phyloP scores from a whole-genome alignment of 2,113 vertebrate genomes.

The rabbit (Oryctolagus cuniculus) region DNA sequence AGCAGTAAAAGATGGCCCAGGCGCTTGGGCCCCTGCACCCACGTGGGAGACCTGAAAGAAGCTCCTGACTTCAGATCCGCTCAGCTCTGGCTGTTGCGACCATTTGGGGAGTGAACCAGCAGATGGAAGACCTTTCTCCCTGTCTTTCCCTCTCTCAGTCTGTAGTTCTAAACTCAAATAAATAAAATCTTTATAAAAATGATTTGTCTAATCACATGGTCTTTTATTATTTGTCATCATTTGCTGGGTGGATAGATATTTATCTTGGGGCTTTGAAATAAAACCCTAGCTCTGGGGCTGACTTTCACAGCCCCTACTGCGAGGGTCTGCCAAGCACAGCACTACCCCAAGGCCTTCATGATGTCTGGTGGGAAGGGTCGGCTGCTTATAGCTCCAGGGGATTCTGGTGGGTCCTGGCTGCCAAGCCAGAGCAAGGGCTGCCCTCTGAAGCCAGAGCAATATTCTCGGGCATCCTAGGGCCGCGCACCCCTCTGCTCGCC shows the following conservation, averaged over 20 bases:
- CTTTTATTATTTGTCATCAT: background rate
- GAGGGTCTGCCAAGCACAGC: background rate
- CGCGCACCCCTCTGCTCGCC: background rate
- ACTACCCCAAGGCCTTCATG: background rate
- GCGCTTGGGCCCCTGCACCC: no score
- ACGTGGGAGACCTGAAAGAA: no score
- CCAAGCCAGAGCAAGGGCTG: background rate
- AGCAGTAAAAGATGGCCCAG: no score
- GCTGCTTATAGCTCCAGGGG: background rate
- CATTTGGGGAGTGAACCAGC: no score
- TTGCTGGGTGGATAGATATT: background rate
- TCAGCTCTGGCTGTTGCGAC: no score
- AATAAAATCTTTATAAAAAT: no score
- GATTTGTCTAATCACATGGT: background rate
- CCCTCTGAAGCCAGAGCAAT: background rate
- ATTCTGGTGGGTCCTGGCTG: no score
- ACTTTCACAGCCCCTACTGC: background rate
- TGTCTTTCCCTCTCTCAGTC: no score
- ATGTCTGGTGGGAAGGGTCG: background rate
- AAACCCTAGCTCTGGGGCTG: background rate
- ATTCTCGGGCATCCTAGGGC: background rate
- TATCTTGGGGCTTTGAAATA: background rate
- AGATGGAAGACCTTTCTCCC: no score
- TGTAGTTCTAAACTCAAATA: no score
- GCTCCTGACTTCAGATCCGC: no score